Base-by-base conservation (phyloP, 1,140 invertebrate species). In the Zaprionus nigranus region DNA sequence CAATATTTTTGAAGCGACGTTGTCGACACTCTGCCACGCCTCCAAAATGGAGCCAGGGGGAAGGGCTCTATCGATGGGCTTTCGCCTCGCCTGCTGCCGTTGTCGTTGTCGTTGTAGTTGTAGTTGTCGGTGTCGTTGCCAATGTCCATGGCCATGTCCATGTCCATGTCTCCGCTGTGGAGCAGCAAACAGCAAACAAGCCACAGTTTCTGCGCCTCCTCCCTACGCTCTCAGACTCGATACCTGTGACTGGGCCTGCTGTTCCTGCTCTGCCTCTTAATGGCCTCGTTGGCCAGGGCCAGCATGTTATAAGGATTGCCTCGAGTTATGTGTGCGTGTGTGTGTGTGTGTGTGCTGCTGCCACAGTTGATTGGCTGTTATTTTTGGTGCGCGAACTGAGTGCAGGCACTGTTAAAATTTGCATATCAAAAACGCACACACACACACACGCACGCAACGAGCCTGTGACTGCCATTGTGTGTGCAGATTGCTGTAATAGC, bases 311-410 rank as follows among this genome's bases (percentile, higher is more conserved):
- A 90, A 88, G 81, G 85, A 90, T 84, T 88, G 85, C 80, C 64
- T 65, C 66, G 75, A 86, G 79, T 82, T 86, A 82, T 75, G 84
- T 38, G 15, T 56, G 54, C 36, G 40, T 51, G 12, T 51, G 40
- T n/a, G 24, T 40, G 56, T 61, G 63, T 63, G 61, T 79, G 83
- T 79, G 60, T 64, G 68, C 46, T 36, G 57, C 75, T 90, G 81
- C 79, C 81, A 91, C 88, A 91, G 81, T 91, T 91, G 88, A 91
- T 91, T 91, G 88, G 88, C 88, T 91, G 88, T 91, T 91, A 91
- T 91, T 91, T 91, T 91, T 71, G 88, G 83, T 88, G 76, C 85
- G 85, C 81, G 84, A 72, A 77, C 78, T 63, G 77, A 78, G 77
- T 73, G 79, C 77, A 75, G 72, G 70, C 54, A 78, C 76, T 83